phyloP scores from a whole-genome alignment of 1,140 invertebrate species.

The Kradibia gibbosae region DNA sequence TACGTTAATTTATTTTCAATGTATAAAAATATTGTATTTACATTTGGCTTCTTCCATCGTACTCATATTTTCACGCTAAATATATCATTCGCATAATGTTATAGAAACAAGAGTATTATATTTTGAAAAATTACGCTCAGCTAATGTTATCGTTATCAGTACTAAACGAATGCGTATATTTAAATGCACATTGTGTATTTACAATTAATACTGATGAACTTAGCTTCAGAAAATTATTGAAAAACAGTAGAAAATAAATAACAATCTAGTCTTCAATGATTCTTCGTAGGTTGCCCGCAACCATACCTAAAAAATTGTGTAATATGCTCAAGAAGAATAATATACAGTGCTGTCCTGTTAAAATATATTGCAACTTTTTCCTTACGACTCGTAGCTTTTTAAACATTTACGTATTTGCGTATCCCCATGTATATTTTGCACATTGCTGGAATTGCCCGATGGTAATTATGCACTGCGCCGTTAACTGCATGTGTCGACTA shows the following conservation, averaged over 20 bases:
- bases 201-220: background rate
- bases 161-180: background rate
- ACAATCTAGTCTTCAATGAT: background rate
- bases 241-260: background rate
- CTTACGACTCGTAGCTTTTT: background rate
- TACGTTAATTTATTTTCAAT: background rate
- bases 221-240: background rate
- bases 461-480: background rate
- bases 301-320: background rate
- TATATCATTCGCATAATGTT: background rate
- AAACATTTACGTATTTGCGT: background rate
- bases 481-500: constrained; percentile 18
- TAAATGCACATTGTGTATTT: background rate
- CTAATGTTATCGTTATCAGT: background rate
- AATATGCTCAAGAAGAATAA: background rate
- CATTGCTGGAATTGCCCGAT: background rate
- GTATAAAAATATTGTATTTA: background rate
- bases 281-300: background rate
- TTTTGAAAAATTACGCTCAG: background rate
- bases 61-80: background rate
- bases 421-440: background rate
- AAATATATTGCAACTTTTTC: background rate
- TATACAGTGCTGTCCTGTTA: background rate
- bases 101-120: background rate
- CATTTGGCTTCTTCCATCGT: no score